phyloP scores from a whole-genome alignment of 1,140 invertebrate species.

The Camponotus pennsylvanicus region DNA sequence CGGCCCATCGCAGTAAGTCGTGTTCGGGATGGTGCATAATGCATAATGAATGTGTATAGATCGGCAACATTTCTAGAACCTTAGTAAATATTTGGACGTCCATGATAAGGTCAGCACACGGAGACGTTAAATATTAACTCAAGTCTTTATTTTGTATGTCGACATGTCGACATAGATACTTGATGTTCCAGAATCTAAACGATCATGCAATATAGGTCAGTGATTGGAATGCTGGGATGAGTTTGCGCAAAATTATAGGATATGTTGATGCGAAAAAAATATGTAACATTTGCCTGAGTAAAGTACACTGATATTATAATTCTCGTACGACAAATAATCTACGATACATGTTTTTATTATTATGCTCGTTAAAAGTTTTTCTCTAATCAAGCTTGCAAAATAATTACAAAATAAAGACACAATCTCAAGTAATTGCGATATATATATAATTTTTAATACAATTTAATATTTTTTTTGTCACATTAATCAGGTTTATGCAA shows the following conservation, averaged over 20 bases:
- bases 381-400: background rate
- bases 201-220: slow-evolving; percentile 52
- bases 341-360: background rate
- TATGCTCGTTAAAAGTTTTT: no score
- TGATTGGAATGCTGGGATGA: slow-evolving; percentile 36
- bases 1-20: background rate
- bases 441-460: background rate
- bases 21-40: slow-evolving; percentile 18
- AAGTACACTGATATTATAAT: slow-evolving; percentile 35
- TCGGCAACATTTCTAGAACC: slow-evolving; percentile 27
- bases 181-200: background rate
- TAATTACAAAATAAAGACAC: background rate
- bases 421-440: background rate
- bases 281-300: slow-evolving; percentile 37
- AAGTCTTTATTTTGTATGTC: slow-evolving; percentile 54
- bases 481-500: background rate
- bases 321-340: slow-evolving; percentile 22
- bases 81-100: slow-evolving; percentile 42
- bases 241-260: slow-evolving; percentile 27
- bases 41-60: slow-evolving; percentile 46
- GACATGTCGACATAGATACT: slow-evolving; percentile 47
- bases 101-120: slow-evolving; percentile 32
- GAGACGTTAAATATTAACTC: slow-evolving; percentile 46
- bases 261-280: slow-evolving; percentile 21
- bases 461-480: background rate